Conservation (phyloP, 2,797 vertebrate genomes). For the Myotis vivesi region DNA sequence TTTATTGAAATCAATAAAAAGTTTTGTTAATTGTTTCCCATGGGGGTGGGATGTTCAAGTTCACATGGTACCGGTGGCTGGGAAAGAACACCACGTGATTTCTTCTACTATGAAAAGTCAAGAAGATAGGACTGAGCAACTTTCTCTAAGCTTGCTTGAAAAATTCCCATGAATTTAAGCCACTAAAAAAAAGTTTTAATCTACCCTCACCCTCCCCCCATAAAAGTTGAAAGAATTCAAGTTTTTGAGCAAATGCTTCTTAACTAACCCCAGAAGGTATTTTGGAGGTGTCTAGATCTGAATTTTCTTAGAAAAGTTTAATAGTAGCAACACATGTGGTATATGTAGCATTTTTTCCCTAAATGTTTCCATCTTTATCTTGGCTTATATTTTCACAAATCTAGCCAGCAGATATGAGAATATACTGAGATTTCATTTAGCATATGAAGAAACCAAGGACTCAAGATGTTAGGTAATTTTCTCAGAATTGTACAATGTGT, state of each 20-base stretch:
- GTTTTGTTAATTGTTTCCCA: not conserved
- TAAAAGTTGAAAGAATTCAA: constrained; percentile 69
- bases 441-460: constrained; percentile 78
- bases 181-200: constrained; percentile 26
- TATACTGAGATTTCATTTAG: constrained; percentile 79
- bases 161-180: constrained; percentile 47
- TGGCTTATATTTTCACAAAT: constrained; percentile 74
- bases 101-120: not conserved
- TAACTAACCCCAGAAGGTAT: constrained; percentile 75
- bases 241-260: constrained; percentile 71
- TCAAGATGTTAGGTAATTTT: constrained; percentile 78
- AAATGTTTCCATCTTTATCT: constrained; percentile 79
- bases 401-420: constrained; percentile 78
- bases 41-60: not conserved
- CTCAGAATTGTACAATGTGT: constrained; percentile 72
- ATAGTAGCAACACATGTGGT: constrained; percentile 80
- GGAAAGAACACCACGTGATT: not conserved
- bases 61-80: not conserved
- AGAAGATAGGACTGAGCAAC: not conserved
- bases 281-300: constrained; percentile 78
- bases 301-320: constrained; percentile 78
- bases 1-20: not conserved
- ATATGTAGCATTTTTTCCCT: constrained; percentile 71
- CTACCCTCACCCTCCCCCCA: not conserved
- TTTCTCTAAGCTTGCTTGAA: constrained; percentile 12